A percentile compares a stretch with the other conserved stretches of the same genome.
Evolutionary conservation across 2,888 invertebrate species (phyloP).

Genomic region (Drosophila melanosoma): DNA sequence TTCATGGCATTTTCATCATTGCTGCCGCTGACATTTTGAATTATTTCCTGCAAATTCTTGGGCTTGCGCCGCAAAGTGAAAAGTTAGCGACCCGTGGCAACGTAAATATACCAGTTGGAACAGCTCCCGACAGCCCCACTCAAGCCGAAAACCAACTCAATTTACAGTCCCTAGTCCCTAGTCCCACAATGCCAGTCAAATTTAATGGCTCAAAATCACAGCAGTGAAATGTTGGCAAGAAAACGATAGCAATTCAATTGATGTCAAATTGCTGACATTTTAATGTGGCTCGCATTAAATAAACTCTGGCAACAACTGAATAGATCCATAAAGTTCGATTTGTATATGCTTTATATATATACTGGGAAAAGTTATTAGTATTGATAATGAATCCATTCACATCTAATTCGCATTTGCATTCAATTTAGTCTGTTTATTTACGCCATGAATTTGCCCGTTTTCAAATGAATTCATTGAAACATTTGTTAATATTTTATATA

Average conservation of each 20-base stretch:
- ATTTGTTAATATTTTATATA: slow-evolving; percentile 8
- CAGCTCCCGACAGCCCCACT: neutral
- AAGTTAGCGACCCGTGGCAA: slow-evolving; percentile 59
- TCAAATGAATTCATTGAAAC: neutral
- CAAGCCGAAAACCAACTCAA: neutral
- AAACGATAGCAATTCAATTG: slow-evolving; percentile 57
- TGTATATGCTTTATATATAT: slow-evolving; percentile 9
- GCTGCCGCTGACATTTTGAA: slow-evolving; percentile 77
- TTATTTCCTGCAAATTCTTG: slow-evolving; percentile 69
- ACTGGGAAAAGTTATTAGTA: slow-evolving; percentile 27
- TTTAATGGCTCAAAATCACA: slow-evolving; percentile 40
- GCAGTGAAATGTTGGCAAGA: slow-evolving; percentile 47
- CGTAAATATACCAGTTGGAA: slow-evolving; percentile 43
- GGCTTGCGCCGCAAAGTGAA: slow-evolving; percentile 37
- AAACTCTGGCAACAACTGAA: slow-evolving; percentile 1
- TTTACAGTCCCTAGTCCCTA: neutral
- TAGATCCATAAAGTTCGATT: slow-evolving; percentile 21
- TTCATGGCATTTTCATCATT: slow-evolving; percentile 53
- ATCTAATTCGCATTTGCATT: slow-evolving; percentile 20
- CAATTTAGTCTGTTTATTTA: slow-evolving; percentile 24
- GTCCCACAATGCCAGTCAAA: slow-evolving; percentile 22
- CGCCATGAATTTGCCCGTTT: slow-evolving; percentile 7
- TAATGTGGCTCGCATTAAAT: slow-evolving; percentile 16
- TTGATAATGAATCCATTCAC: slow-evolving; percentile 48
- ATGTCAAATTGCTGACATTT: slow-evolving; percentile 49